Conservation (phyloP, 2,113 vertebrate genomes). For the Varanus komodoensis region DNA sequence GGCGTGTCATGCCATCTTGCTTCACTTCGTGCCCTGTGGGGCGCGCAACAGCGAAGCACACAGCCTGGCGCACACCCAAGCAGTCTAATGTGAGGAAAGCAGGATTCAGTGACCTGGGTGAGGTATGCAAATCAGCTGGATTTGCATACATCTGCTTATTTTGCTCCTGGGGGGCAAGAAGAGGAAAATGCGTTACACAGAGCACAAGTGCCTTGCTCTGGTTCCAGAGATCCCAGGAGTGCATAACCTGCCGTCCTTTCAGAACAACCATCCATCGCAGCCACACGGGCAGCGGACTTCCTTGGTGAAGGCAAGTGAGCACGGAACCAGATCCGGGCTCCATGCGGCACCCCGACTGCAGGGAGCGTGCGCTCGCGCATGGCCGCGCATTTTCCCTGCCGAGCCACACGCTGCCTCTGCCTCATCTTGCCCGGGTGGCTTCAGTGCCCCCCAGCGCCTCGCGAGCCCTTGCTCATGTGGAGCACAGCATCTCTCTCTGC, state of each 20-base stretch:
- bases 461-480: too few relatives aligned
- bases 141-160: not conserved
- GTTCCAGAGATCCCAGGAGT: not conserved
- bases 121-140: not conserved
- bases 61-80: rapidly evolving
- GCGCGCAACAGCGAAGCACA: slow-evolving; percentile 15
- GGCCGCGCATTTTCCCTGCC: too few relatives aligned
- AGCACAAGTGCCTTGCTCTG: too few relatives aligned
- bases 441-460: too few relatives aligned
- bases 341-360: too few relatives aligned
- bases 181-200: not conserved
- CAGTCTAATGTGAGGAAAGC: not conserved
- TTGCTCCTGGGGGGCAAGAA: not conserved
- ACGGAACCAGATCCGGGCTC: too few relatives aligned
- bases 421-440: too few relatives aligned
- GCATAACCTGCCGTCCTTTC: not conserved
- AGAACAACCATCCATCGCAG: not conserved
- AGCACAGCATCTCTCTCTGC: too few relatives aligned
- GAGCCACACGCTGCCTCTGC: too few relatives aligned
- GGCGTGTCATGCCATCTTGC: slow-evolving; percentile 16
- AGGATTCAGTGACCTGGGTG: not conserved
- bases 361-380: too few relatives aligned
- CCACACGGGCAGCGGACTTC: not conserved
- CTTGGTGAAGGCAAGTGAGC: not conserved
- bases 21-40: slow-evolving; percentile 39